These are phyloP conservation scores for Neoscelio sp. DNA, from an alignment of 2,888 invertebrate species.

Conservation along the genomic window DNA sequence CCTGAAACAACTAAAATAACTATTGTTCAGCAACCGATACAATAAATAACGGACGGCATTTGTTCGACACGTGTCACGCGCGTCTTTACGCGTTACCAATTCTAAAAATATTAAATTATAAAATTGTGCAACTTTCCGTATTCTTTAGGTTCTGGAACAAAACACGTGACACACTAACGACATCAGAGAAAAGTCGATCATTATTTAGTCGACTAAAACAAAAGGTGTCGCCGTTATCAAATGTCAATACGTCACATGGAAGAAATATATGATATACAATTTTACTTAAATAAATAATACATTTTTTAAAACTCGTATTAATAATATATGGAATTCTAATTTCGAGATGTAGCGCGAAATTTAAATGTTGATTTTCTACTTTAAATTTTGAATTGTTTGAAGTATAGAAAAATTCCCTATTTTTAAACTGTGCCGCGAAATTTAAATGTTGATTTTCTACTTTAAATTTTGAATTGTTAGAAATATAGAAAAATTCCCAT, in stretches of 20 bases:
- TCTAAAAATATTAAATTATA: constrained; percentile 26
- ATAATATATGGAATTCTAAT: too few relatives aligned
- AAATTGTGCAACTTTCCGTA: constrained; percentile 22
- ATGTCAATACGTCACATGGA: not conserved
- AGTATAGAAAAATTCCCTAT: too few relatives aligned
- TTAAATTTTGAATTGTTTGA: too few relatives aligned
- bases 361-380: too few relatives aligned
- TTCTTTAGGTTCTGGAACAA: not conserved
- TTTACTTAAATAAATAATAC: too few relatives aligned
- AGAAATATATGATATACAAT: too few relatives aligned
- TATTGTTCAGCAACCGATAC: constrained; percentile 42
- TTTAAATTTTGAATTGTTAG: too few relatives aligned
- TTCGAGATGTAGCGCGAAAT: too few relatives aligned
- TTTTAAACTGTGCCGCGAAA: too few relatives aligned
- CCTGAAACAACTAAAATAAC: constrained; percentile 25
- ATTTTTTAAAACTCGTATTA: too few relatives aligned
- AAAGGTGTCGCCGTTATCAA: not conserved
- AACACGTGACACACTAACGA: constrained; percentile 3
- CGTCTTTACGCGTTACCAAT: not conserved
- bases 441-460: too few relatives aligned
- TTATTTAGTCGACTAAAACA: not conserved
- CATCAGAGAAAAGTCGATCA: not conserved
- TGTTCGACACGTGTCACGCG: constrained; percentile 44
- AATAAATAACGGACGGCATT: constrained; percentile 45
- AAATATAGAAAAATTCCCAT: too few relatives aligned